Percentiles rank a stretch among this genome's conserved stretches.
These are phyloP conservation scores for Macaria liturata DNA, from an alignment of 2,888 invertebrate species.

Conservation along the genomic window DNA sequence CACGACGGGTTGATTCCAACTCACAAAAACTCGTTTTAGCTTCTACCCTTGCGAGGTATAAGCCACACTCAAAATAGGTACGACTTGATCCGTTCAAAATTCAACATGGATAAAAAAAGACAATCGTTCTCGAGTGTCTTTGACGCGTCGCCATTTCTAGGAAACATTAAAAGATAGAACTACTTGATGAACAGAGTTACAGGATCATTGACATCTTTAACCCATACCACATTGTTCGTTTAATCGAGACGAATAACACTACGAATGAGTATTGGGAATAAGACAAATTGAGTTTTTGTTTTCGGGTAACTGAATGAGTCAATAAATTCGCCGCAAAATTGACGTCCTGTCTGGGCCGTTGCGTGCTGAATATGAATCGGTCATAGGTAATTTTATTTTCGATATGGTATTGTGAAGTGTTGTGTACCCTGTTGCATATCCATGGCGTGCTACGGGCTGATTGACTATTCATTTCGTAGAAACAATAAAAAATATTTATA, in stretches of 20 bases:
- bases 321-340: conserved; percentile 37
- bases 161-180: no score
- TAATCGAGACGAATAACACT: conserved; percentile 8
- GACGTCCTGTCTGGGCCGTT: conserved; percentile 14
- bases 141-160: no score
- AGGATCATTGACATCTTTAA: no score
- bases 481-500: no score
- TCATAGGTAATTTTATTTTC: conserved; percentile 30
- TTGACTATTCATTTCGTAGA: no score
- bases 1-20: conserved; percentile 39
- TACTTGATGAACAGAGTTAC: no score
- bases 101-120: conserved; percentile 9
- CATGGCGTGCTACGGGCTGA: not conserved
- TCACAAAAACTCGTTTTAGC: conserved; percentile 37
- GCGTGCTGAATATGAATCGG: conserved; percentile 31
- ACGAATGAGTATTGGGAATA: conserved; percentile 33
- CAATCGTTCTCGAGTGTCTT: conserved; percentile 1
- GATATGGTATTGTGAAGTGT: conserved; percentile 16
- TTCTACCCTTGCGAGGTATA: conserved; percentile 31
- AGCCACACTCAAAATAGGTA: conserved; percentile 17
- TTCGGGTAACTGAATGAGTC: conserved; percentile 42
- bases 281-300: conserved; percentile 48
- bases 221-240: no score
- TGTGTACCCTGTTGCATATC: not conserved
- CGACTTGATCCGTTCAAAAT: conserved; percentile 9